A percentile compares a stretch with the other conserved stretches of the same genome.
phyloP scores from a whole-genome alignment of 2,797 vertebrate species.

The Meda fulgida region DNA sequence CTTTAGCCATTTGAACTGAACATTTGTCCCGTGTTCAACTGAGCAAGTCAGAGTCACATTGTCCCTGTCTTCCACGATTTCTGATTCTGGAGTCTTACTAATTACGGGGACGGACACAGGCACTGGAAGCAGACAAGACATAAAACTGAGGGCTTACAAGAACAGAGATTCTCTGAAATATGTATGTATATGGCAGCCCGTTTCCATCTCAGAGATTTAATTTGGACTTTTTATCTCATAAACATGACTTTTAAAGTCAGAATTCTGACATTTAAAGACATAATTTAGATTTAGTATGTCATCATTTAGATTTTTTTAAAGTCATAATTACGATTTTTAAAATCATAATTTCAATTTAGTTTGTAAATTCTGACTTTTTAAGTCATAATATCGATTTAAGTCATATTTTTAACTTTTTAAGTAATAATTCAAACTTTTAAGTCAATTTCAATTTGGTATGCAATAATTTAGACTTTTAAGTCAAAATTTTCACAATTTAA shows the following conservation, averaged over 20 bases:
- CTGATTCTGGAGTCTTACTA: constrained; percentile 76
- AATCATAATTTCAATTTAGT: neutral
- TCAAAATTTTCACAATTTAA: too few relatives aligned
- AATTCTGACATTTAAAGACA: too few relatives aligned
- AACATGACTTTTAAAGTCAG: neutral
- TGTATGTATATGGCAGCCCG: neutral
- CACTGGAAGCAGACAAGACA: constrained; percentile 72
- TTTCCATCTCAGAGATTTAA: neutral
- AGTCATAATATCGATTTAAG: neutral
- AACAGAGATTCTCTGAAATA: neutral
- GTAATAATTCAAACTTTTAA: too few relatives aligned
- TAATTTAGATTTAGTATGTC: too few relatives aligned
- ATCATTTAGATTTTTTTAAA: too few relatives aligned
- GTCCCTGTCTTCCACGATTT: constrained; percentile 86
- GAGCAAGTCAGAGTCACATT: constrained; percentile 89
- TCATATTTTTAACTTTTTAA: neutral
- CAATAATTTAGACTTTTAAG: neutral
- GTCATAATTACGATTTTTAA: too few relatives aligned
- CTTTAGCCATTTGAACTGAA: constrained; percentile 88
- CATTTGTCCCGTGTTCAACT: constrained; percentile 82
- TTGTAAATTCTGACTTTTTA: neutral
- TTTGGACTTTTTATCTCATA: neutral
- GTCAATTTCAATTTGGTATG: too few relatives aligned
- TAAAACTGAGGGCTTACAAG: neutral
- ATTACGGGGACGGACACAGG: constrained; percentile 84